Base-by-base conservation (phyloP, 2,113 vertebrate genomes). In the Bos indicus region DNA sequence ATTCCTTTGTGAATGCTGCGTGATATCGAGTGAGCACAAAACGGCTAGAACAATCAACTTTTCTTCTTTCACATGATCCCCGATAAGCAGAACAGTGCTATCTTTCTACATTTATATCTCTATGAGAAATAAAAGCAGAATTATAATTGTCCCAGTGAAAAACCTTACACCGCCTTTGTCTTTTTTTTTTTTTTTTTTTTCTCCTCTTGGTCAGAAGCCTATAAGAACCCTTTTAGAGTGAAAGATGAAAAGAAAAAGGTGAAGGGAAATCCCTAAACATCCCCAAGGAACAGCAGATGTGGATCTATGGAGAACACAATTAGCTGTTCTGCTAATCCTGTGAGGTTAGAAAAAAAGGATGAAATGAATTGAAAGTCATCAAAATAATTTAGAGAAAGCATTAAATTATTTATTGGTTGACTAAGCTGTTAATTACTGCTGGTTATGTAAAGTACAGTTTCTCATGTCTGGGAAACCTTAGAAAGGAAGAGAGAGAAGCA, bases 91-190 rank as follows among this genome's bases (percentile, higher is more conserved):
- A 97, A 85, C 7, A 62, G 78, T 51, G 8, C 54, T 92, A n/a
- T 77, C 6, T 91, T 88, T 96, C 67, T 92, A 94, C 62, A 51
- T 96, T 93, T 80, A 71, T 71, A 89, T 80, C 30, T 88, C 33
- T 71, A 71, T 23, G 4, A 52, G 40, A 94, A 95, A 96, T 88
- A 92, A 98, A 96, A 96, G 52, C 33, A 97, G 13, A 91, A 96
- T 94, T 94, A 43, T 25, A 60, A 86, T 83, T 92, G 90, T 82
- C 62, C 46, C 25, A 36, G 57, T 43, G n/a, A 97, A 85, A 95
- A 93, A 21, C 8, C 52, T n/a, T 67, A 78, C 17, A 5, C 7
- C 25, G 16, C 43, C 67, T 48, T 60, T 67, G 57, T 92, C 19
- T 78, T 60, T 40, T 48, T 30, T 64, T 59, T 30, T 36, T 26